A percentile compares a stretch with the other conserved stretches of the same genome.
These are phyloP conservation scores for Garra rufa DNA, from an alignment of 2,113 vertebrate species.

Conservation along the genomic window DNA sequence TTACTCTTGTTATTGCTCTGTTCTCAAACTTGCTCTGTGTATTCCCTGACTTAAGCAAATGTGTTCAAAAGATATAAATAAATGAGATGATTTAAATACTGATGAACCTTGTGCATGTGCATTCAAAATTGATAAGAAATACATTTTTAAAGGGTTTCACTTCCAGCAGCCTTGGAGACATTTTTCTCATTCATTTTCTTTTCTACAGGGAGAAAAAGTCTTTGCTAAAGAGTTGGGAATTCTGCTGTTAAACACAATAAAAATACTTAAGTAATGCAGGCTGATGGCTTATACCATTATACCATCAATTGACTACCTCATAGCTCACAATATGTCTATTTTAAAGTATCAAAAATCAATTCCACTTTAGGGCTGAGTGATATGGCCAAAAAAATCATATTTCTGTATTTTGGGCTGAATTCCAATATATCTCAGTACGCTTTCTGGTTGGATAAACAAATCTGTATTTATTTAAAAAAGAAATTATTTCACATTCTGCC, in stretches of 20 bases:
- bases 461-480: no score
- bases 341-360: background rate
- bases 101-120: background rate
- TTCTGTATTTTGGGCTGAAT: no score
- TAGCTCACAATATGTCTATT: background rate
- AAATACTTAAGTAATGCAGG: background rate
- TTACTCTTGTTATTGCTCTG: slow-evolving; percentile 74
- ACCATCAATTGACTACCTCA: background rate
- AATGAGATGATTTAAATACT: slow-evolving; percentile 72
- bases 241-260: background rate
- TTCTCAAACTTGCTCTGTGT: slow-evolving; percentile 74
- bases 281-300: background rate
- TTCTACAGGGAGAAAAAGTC: no score
- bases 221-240: background rate
- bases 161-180: background rate
- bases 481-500: no score
- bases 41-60: slow-evolving; percentile 77
- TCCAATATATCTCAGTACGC: no score
- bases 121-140: background rate
- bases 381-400: no score
- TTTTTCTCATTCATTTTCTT: no score
- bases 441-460: no score
- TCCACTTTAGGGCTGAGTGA: background rate
- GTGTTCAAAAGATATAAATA: slow-evolving; percentile 79
- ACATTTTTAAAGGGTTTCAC: background rate